A percentile compares a stretch with the other conserved stretches of the same genome.
Conservation (phyloP, 2,797 vertebrate species). For the Pangasius mekongensis region DNA sequence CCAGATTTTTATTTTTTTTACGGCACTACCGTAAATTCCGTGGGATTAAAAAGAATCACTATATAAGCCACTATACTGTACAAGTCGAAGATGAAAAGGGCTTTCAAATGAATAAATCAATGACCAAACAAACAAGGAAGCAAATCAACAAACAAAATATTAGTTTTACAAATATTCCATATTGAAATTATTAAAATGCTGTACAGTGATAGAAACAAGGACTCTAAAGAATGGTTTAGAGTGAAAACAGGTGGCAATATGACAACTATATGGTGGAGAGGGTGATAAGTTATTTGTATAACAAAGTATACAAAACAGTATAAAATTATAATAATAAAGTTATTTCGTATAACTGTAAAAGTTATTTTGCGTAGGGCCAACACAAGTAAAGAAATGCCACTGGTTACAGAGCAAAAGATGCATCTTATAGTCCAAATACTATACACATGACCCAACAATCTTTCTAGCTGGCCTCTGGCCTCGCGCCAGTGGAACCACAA, state of each 20-base stretch:
- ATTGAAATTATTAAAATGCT: background rate
- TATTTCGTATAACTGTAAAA: background rate
- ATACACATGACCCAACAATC: constrained; percentile 21
- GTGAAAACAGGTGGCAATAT: background rate
- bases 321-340: background rate
- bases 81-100: background rate
- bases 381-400: background rate
- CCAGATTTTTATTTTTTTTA: background rate
- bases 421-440: background rate
- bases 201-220: background rate
- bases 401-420: background rate
- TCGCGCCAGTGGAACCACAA: constrained; percentile 18
- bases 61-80: background rate
- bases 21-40: background rate
- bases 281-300: background rate
- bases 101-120: background rate
- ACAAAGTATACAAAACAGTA: background rate
- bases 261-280: background rate
- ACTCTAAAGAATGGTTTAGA: background rate
- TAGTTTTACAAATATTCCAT: background rate
- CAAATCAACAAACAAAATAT: background rate
- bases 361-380: background rate
- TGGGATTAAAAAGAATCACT: background rate
- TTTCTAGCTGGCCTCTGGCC: constrained; percentile 2
- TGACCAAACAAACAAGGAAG: background rate